Conservation (phyloP, 2,797 vertebrate species). For the Gadopsis marmoratus region DNA sequence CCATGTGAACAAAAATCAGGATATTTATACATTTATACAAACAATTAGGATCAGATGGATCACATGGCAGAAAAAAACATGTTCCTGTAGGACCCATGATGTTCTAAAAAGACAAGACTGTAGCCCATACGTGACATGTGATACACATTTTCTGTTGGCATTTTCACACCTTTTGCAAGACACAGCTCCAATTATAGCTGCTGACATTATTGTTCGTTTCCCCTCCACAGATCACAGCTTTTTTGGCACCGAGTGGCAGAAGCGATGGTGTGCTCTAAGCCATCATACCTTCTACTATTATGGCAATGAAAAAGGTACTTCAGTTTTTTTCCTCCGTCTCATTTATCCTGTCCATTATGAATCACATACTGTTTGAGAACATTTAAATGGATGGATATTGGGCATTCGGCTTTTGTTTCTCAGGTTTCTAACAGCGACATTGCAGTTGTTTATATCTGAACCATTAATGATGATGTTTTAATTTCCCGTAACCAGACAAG, state of each 20-base stretch:
- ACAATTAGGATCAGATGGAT: background rate
- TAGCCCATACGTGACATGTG: too few species aligned
- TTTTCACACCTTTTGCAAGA: background rate
- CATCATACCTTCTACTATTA: constrained; percentile 94
- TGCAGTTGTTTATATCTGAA: background rate
- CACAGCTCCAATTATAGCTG: background rate
- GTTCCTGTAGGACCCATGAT: background rate
- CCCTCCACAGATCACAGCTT: constrained; percentile 93
- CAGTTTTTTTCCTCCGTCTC: background rate
- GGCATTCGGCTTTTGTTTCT: background rate
- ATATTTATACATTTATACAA: background rate
- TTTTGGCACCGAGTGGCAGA: constrained; percentile 98
- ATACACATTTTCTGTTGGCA: background rate
- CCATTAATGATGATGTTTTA: constrained; percentile 18
- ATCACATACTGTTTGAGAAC: background rate
- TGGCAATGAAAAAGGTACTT: constrained; percentile 94
- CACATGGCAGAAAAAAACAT: background rate
- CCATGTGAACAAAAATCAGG: background rate
- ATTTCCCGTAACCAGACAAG: constrained; percentile 89
- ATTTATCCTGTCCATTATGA: background rate
- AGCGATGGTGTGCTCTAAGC: constrained; percentile 95
- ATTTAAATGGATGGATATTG: background rate
- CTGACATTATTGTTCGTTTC: constrained; percentile 4
- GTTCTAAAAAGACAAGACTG: background rate
- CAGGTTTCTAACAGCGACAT: background rate